Evolutionary conservation across 2,888 invertebrate species (phyloP).

Genomic region (Cantharis rufa): DNA sequence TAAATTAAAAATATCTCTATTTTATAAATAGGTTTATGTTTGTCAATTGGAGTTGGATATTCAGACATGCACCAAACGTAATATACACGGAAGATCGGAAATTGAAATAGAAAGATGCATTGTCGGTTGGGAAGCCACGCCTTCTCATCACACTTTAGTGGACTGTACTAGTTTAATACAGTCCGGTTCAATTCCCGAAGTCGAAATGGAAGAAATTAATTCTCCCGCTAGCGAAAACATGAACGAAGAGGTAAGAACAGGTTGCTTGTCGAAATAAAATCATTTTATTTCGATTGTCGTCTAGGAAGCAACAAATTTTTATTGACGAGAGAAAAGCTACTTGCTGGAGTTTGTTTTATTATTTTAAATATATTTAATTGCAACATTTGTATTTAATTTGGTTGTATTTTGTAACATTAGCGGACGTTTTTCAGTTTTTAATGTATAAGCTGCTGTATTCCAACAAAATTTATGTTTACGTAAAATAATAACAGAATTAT

Average conservation of each 20-base stretch:
- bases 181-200: conserved; percentile 79
- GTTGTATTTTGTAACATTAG: neutral
- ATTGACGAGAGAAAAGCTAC: neutral
- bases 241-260: conserved; percentile 54
- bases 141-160: conserved; percentile 77
- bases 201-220: conserved; percentile 74
- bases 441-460: neutral
- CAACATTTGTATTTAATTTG: neutral
- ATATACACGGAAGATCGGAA: conserved; percentile 79
- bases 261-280: neutral
- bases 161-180: conserved; percentile 85
- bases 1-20: neutral
- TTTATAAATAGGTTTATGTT: conserved; percentile 77
- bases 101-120: conserved; percentile 77
- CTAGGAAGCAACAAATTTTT: neutral
- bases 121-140: conserved; percentile 76
- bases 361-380: neutral
- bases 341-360: neutral
- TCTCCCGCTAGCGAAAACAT: conserved; percentile 51
- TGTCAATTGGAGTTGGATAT: conserved; percentile 85
- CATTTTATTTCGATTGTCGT: neutral
- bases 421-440: neutral
- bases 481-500: neutral
- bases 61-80: conserved; percentile 77
- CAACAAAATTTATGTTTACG: neutral